Percentiles rank a stretch among this genome's conserved stretches.
phyloP scores from a whole-genome alignment of 2,888 invertebrate genomes.

The Polymixis flavicincta region DNA sequence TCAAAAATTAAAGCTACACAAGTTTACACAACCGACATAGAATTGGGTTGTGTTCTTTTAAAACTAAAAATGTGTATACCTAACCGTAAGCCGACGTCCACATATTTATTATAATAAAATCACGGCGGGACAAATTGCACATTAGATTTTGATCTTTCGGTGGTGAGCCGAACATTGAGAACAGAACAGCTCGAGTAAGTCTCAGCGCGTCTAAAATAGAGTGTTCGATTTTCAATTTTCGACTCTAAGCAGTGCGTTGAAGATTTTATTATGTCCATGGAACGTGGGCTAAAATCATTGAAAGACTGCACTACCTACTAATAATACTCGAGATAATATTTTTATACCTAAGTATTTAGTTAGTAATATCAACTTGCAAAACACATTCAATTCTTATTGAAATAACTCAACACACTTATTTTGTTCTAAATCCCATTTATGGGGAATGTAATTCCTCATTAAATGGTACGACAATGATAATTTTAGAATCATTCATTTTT shows the following conservation, averaged over 20 bases:
- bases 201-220: no score
- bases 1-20: slow-evolving; percentile 8
- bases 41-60: not conserved
- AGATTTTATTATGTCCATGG: no score
- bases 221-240: no score
- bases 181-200: no score
- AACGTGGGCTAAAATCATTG: not conserved
- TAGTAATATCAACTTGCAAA: not conserved
- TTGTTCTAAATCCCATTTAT: not conserved
- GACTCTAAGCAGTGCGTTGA: no score
- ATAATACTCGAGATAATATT: slow-evolving; percentile 15
- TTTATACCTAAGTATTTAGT: not conserved
- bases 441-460: not conserved
- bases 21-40: not conserved
- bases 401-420: not conserved
- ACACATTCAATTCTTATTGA: not conserved
- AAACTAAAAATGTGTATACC: not conserved
- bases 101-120: no score
- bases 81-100: not conserved
- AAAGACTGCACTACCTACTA: not conserved
- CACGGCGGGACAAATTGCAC: no score
- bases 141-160: no score
- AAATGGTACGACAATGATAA: not conserved
- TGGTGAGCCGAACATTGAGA: no score
- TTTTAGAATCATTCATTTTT: not conserved